A percentile compares a stretch with the other conserved stretches of the same genome.
phyloP scores from a whole-genome alignment of 2,113 vertebrate species.

The Toxostoma redivivum region DNA sequence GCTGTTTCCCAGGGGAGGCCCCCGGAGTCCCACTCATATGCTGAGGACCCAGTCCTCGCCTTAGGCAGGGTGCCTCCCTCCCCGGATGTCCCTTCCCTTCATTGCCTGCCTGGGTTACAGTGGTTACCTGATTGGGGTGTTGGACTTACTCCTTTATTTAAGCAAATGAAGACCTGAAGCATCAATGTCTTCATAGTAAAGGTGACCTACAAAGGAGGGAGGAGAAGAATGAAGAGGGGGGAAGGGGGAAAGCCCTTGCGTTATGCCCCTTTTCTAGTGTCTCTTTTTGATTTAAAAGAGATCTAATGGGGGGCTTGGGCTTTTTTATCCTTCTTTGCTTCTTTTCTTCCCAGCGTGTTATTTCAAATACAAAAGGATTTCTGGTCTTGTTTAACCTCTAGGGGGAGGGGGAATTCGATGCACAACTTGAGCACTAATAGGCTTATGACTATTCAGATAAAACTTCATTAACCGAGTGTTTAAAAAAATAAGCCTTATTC shows the following conservation, averaged over 20 bases:
- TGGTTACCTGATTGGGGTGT: background rate
- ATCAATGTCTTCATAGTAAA: slow-evolving; percentile 17
- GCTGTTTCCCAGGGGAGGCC: background rate
- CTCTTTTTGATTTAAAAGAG: slow-evolving; percentile 4
- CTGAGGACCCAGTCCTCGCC: fast-evolving
- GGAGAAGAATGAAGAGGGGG: background rate
- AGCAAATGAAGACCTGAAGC: slow-evolving; percentile 17
- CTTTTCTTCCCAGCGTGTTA: background rate
- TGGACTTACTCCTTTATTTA: background rate
- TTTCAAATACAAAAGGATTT: slow-evolving; percentile 41
- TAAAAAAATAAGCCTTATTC: slow-evolving; percentile 11
- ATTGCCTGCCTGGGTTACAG: fast-evolving
- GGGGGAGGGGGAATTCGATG: background rate
- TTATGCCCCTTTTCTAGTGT: background rate
- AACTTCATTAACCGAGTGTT: slow-evolving; percentile 45
- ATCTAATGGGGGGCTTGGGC: background rate
- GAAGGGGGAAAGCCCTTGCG: background rate
- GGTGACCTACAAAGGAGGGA: slow-evolving; percentile 32
- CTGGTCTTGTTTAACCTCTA: slow-evolving; percentile 47
- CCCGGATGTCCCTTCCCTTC: background rate
- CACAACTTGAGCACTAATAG: background rate
- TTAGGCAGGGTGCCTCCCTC: background rate
- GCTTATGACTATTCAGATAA: slow-evolving; percentile 46
- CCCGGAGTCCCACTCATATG: fast-evolving
- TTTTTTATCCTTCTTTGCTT: slow-evolving; percentile 42